phyloP scores from a whole-genome alignment of 2,113 vertebrate species.

The Ammodytes marinus region DNA sequence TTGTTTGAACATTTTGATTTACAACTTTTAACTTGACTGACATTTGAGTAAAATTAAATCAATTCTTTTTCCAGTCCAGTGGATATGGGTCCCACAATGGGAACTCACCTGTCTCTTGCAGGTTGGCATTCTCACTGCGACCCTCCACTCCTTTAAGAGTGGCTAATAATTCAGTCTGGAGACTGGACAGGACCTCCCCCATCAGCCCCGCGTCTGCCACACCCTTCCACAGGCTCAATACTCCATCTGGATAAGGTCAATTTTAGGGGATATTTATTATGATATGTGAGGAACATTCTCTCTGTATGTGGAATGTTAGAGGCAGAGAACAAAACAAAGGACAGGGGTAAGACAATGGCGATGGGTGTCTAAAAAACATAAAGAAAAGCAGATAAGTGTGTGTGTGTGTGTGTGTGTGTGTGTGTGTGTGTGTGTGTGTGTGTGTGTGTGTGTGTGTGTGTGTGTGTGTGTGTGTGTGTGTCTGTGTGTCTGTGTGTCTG shows the following conservation, averaged over 20 bases:
- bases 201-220: constrained; percentile 94
- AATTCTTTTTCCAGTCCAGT: constrained; percentile 6
- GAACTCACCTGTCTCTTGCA: constrained; percentile 90
- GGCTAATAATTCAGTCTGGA: constrained; percentile 92
- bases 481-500: background rate
- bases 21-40: constrained; percentile 15
- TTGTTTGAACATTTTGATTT: constrained; percentile 11
- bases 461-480: too few relatives aligned
- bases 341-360: too few relatives aligned
- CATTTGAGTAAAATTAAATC: constrained; percentile 2
- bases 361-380: too few relatives aligned
- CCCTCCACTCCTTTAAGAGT: constrained; percentile 90
- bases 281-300: background rate
- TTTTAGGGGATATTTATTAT: constrained; percentile 1
- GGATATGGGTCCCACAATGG: background rate
- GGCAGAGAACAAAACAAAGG: too few relatives aligned
- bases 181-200: constrained; percentile 93
- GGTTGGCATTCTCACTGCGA: constrained; percentile 85
- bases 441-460: too few relatives aligned
- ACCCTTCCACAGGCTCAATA: constrained; percentile 92
- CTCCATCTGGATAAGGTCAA: constrained; percentile 84
- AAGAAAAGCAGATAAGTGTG: too few relatives aligned
- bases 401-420: too few relatives aligned
- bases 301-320: too few relatives aligned
- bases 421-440: too few relatives aligned